A percentile compares a stretch with the other conserved stretches of the same genome.
phyloP scores from a whole-genome alignment of 2,888 invertebrate genomes.

The Spodoptera exigua region DNA sequence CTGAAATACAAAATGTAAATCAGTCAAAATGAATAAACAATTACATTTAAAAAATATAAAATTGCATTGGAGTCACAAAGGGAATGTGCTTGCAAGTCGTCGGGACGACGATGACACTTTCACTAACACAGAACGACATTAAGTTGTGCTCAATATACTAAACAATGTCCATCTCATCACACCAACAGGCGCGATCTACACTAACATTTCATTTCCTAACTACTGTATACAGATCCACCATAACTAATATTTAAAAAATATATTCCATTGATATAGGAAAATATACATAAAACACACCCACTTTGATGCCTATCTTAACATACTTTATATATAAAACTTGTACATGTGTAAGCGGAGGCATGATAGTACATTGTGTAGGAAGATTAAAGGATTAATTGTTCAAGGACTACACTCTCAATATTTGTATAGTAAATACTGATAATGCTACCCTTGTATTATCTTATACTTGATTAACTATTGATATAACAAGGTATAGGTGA shows the following conservation, averaged over 20 bases:
- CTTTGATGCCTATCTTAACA: slow-evolving; percentile 58
- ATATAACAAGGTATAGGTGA: slow-evolving; percentile 17
- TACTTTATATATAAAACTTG: slow-evolving; percentile 62
- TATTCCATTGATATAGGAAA: slow-evolving; percentile 78
- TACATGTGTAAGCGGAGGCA: slow-evolving; percentile 70
- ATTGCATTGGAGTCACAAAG: slow-evolving; percentile 31
- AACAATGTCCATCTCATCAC: slow-evolving; percentile 42
- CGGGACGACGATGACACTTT: slow-evolving; percentile 36
- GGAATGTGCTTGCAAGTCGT: slow-evolving; percentile 47
- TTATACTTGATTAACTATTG: slow-evolving; percentile 28
- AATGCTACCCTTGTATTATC: slow-evolving; percentile 34
- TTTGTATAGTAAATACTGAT: slow-evolving; percentile 42
- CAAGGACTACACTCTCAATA: slow-evolving; percentile 39
- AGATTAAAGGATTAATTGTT: slow-evolving; percentile 18
- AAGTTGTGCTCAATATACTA: slow-evolving; percentile 52
- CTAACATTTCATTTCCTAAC: slow-evolving; percentile 74
- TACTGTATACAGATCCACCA: slow-evolving; percentile 74
- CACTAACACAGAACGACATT: slow-evolving; percentile 56
- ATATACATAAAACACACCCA: slow-evolving; percentile 75
- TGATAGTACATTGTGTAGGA: slow-evolving; percentile 55
- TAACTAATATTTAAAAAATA: slow-evolving; percentile 81
- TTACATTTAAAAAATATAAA: slow-evolving; percentile 13
- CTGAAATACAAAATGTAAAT: slow-evolving; percentile 36
- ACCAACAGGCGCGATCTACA: slow-evolving; percentile 50
- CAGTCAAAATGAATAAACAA: slow-evolving; percentile 20